Evolutionary conservation across 2,113 vertebrate genomes (phyloP).

Genomic region (Xyrauchen texanus): DNA sequence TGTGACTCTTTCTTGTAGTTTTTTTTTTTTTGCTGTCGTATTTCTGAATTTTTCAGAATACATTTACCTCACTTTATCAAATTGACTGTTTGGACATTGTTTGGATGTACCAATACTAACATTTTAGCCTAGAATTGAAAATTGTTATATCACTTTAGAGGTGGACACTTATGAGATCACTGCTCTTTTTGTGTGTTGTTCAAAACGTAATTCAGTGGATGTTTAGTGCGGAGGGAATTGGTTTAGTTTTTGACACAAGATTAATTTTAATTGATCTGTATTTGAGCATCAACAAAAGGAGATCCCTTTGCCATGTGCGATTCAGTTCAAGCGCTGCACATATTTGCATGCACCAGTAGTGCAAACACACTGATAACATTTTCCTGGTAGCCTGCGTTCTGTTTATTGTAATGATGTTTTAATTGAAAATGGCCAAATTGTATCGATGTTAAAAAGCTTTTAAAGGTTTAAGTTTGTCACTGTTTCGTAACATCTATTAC

Average conservation of each 20-base stretch:
- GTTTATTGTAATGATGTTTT: background rate
- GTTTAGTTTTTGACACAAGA: background rate
- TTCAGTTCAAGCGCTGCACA: background rate
- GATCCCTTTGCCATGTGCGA: background rate
- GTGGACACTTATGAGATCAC: constrained; percentile 1
- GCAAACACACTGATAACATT: background rate
- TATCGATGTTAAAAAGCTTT: background rate
- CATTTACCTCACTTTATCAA: background rate
- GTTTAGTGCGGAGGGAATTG: background rate
- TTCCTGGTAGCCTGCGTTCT: background rate
- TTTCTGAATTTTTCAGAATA: background rate
- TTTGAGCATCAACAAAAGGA: background rate
- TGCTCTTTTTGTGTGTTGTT: background rate
- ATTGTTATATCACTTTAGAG: background rate
- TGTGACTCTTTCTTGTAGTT: constrained; percentile 88
- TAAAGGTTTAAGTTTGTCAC: constrained; percentile 2
- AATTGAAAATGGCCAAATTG: background rate
- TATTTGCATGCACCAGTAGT: background rate
- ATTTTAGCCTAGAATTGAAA: background rate
- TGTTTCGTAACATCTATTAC: background rate
- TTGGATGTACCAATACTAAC: background rate
- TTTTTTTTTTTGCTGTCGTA: background rate
- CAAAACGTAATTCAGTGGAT: background rate
- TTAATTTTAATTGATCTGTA: background rate
- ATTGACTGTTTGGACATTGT: background rate